Evolutionary conservation across 1,140 invertebrate genomes (phyloP), one percentile per base, ranked within the genome.

Genomic region (Drosophila willistoni): DNA sequence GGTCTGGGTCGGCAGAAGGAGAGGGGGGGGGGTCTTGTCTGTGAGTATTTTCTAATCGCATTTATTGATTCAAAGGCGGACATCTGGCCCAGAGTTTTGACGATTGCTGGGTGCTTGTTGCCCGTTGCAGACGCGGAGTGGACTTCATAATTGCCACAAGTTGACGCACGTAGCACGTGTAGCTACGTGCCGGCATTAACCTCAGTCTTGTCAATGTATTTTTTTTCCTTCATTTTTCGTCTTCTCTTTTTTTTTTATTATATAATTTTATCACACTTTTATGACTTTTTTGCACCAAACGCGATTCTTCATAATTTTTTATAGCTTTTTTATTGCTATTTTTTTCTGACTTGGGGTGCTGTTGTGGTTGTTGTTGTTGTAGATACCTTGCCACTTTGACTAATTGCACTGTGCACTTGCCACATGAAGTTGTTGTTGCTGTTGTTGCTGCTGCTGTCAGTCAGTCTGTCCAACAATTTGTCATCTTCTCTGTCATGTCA

Each of bases 401-500:
- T 87, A 87, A 87, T 87, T 87, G 84, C 84, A 87, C 44, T 22
- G 77, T 87, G 80, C 77, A 89, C 77, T 89, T 78, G 84, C 71
- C 68, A 70, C 84, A 69, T 70, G 77, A 39, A 84, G 81, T 81
- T 81, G 78, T 81, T 71, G 73, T 68, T 72, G 77, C 61, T 59
- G 73, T 60, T 62, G 63, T 47, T 81, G 69, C 42, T 71, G 68
- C 42, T 64, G 64, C 77, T 89, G 84, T 80, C 84, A 89, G 71
- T 87, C 84, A 89, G 71, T 62, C 65, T 71, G 85, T 84, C 71
- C 68, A 64, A 81, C 81, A 89, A 89, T 89, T 89, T 89, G 84
- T 89, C 84, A 90, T 90, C 84, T 89, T 89, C 81, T 90, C 73
- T 89, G 83, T 89, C 84, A 81, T 65, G 60, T 89, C 80, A 79